These are phyloP conservation scores for Nannospalax galili DNA, from an alignment of 2,113 vertebrate genomes.

Conservation along the genomic window DNA sequence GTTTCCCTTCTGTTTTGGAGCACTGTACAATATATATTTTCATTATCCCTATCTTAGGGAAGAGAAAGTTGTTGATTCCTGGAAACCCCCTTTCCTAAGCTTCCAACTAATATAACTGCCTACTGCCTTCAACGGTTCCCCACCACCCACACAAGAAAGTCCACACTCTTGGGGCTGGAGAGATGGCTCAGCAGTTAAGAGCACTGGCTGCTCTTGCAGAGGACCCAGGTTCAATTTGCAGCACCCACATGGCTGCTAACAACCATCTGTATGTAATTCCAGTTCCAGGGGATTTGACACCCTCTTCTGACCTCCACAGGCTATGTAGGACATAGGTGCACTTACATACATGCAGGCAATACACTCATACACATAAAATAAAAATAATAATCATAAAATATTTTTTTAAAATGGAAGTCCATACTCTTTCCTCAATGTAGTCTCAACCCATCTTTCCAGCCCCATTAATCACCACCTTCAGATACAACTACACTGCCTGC, in stretches of 20 bases:
- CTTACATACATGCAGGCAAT: no score
- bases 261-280: no score
- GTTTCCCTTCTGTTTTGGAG: background rate
- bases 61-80: background rate
- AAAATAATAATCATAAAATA: no score
- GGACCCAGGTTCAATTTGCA: no score
- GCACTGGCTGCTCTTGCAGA: no score
- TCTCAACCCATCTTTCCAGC: background rate
- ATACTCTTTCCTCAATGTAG: background rate
- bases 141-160: background rate
- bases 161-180: background rate
- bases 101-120: background rate
- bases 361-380: no score
- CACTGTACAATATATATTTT: background rate
- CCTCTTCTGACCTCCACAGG: no score
- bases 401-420: background rate
- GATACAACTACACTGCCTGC: background rate
- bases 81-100: background rate
- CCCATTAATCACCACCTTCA: background rate
- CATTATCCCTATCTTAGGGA: background rate
- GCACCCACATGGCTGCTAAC: no score
- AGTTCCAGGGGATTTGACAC: no score
- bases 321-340: no score
- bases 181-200: no score
- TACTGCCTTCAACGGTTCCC: background rate